Conservation (phyloP, 2,797 vertebrate genomes). For the Scarus forsteni region DNA sequence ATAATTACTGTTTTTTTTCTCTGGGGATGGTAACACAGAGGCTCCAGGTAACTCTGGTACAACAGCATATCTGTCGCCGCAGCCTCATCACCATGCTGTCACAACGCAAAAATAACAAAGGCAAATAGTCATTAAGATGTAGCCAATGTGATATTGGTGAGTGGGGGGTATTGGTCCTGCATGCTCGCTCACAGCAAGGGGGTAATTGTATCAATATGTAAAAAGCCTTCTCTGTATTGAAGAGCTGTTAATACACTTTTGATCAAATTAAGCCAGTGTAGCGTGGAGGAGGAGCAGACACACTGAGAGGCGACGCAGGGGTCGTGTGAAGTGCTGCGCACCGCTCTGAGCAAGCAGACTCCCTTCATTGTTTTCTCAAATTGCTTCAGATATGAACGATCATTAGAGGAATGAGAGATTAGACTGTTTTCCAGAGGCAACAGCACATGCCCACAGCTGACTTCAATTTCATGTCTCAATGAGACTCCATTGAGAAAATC, state of each 20-base stretch:
- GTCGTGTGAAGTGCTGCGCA: conserved; percentile 28
- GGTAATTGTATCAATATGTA: conserved; percentile 87
- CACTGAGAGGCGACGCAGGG: conserved; percentile 45
- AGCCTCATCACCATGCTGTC: conserved; percentile 48
- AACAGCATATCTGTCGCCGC: conserved; percentile 44
- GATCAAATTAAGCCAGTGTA: conserved; percentile 81
- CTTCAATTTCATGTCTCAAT: conserved; percentile 77
- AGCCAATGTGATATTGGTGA: conserved; percentile 44
- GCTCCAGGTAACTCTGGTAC: conserved; percentile 50
- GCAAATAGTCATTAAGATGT: conserved; percentile 76
- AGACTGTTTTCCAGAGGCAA: conserved; percentile 64
- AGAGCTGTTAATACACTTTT: conserved; percentile 82
- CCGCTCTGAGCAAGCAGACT: conserved; percentile 60
- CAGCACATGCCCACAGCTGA: conserved; percentile 61
- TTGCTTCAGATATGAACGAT: conserved; percentile 69
- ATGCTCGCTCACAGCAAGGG: conserved; percentile 80
- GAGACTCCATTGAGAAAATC: conserved; percentile 75
- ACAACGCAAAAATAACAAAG: conserved; percentile 63
- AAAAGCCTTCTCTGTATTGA: conserved; percentile 77
- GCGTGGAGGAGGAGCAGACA: conserved; percentile 61
- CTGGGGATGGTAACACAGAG: conserved; percentile 25
- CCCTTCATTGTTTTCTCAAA: conserved; percentile 63
- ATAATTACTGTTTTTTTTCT: conserved; percentile 71
- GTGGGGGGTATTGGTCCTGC: conserved; percentile 50
- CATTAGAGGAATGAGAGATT: conserved; percentile 73